Base-by-base conservation (phyloP, 2,113 vertebrate genomes). In the Lagopus muta region DNA sequence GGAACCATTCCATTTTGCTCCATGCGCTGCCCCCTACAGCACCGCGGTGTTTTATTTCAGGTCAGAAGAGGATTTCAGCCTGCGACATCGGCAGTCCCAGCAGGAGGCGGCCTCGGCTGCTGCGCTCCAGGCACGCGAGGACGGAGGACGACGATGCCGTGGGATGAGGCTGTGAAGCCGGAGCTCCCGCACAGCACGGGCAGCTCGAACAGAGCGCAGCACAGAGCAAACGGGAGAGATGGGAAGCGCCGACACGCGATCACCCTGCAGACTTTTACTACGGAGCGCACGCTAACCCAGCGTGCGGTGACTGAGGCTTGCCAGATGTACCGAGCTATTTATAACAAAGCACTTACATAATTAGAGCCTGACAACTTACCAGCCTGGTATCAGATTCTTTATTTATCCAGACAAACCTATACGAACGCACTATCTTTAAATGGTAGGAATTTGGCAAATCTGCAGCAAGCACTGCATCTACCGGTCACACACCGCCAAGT, bases 41-140 rank as follows among this genome's bases (percentile, higher is more conserved):
- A 90, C 96, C 97, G 96, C 97, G 96, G 95, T 97, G 91, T 98
- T 98, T 97, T 97, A 97, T 96, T 97, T 86, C 50, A 86, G 79
- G 89, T 48, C 52, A 86, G 20, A 61, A 57, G 60, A 48, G 47
- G 75, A 54, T 77, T 64, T 43, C 72, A 70, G 79, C 77, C 78
- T 42, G 12, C 62, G 40, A 7, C 13, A 38, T 47, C 19, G n/a
- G 42, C 28, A 28, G 58, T 36, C 81, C 50, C 24, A 40, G 48
- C 48, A 25, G 48, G 48, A 25, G 48, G 48, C 22, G 47, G 48
- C 47, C 47, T 22, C 21, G 11, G 47, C 47, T 24, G 47, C 47
- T 48, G 47, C 10, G 11, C 47, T 12, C 11, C 21, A 22, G 3
- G 48, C 22, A 25, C 12, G 12, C 13, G 48, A 25, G 48, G 48